Percentiles rank a stretch among this genome's conserved stretches.
Evolutionary conservation across 2,797 vertebrate genomes (phyloP).

Genomic region (Chromis chromis): DNA sequence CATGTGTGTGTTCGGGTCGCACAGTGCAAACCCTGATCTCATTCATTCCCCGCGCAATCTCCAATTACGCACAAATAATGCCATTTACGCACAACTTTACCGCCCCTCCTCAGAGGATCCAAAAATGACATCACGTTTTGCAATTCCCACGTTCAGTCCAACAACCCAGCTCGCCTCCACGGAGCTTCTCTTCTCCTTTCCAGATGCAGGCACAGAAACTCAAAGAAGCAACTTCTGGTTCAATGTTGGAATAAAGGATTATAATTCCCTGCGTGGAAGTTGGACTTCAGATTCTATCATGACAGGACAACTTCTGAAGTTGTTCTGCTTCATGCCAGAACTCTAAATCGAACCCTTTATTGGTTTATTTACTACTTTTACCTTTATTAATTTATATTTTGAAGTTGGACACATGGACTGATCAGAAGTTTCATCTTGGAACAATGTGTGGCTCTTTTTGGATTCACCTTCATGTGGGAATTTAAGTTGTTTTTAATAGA

Average conservation of each 20-base stretch:
- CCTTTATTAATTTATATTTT: conserved; percentile 19
- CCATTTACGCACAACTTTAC: conserved; percentile 71
- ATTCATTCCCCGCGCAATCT: conserved; percentile 54
- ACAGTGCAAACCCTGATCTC: conserved; percentile 36
- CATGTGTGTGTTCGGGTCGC: conserved; percentile 26
- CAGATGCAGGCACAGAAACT: conserved; percentile 56
- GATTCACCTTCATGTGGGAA: conserved; percentile 60
- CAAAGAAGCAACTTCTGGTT: conserved; percentile 29
- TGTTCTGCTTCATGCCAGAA: conserved; percentile 17
- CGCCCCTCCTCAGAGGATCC: conserved; percentile 75
- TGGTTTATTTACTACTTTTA: not conserved
- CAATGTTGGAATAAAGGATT: conserved; percentile 35
- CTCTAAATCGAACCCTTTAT: conserved; percentile 8
- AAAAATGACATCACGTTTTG: conserved; percentile 88
- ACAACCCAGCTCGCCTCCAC: conserved; percentile 53
- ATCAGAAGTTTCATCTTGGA: conserved; percentile 59
- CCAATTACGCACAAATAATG: conserved; percentile 68
- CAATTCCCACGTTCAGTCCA: conserved; percentile 85
- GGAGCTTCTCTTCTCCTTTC: conserved; percentile 51
- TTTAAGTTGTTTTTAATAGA: conserved; percentile 49
- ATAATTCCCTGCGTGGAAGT: conserved; percentile 55
- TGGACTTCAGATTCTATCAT: conserved; percentile 48
- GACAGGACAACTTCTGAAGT: conserved; percentile 36
- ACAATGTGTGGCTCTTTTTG: conserved; percentile 67
- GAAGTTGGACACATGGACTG: conserved; percentile 56